Evolutionary conservation across 2,888 invertebrate species (phyloP).

Genomic region (Entomobrya proxima): DNA sequence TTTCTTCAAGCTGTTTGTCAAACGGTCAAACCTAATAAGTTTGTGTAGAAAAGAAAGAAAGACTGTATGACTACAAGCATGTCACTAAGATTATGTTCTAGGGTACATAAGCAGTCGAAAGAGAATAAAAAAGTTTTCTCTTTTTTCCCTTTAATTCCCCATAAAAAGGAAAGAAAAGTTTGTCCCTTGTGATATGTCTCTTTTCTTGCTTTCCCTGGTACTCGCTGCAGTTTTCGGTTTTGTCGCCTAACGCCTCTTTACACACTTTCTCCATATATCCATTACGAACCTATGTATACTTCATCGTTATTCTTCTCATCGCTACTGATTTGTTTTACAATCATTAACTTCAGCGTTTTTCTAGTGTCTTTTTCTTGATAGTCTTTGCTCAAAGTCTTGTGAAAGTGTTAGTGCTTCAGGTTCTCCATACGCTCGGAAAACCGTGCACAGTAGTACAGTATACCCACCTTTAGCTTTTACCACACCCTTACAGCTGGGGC

Average conservation of each 20-base stretch:
- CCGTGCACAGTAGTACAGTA: too few relatives aligned
- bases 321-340: constrained; percentile 60
- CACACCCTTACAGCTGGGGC: background rate
- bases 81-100: background rate
- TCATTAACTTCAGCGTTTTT: constrained; percentile 59
- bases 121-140: constrained; percentile 31
- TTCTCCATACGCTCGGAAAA: too few relatives aligned
- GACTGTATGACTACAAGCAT: constrained; percentile 12
- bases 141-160: constrained; percentile 22
- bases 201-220: background rate
- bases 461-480: background rate
- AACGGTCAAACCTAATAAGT: constrained; percentile 68
- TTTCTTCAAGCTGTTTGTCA: constrained; percentile 61
- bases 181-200: constrained; percentile 47
- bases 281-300: constrained; percentile 24
- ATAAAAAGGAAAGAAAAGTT: constrained; percentile 56
- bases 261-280: constrained; percentile 20
- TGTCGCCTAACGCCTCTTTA: background rate
- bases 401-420: too few relatives aligned
- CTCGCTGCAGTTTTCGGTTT: constrained; percentile 17
- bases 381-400: too few relatives aligned
- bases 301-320: constrained; percentile 37
- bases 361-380: too few relatives aligned
- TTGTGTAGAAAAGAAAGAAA: constrained; percentile 43
- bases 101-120: background rate